Conservation (phyloP, 2,113 vertebrate genomes). For the Narcine bancroftii region DNA sequence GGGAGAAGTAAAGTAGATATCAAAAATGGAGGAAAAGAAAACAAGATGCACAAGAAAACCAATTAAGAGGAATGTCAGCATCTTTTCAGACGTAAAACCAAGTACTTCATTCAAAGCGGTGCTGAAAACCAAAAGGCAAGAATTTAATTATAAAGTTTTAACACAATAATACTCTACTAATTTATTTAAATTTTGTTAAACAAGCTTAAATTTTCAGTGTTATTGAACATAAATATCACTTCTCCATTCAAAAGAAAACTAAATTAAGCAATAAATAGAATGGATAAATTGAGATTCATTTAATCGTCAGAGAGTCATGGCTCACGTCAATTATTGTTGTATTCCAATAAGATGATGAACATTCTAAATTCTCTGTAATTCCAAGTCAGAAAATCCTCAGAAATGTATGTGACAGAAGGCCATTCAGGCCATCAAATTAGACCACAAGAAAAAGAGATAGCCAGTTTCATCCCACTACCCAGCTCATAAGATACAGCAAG, state of each 20-base stretch:
- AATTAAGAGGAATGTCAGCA: slow-evolving; percentile 67
- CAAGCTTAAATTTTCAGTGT: background rate
- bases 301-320: background rate
- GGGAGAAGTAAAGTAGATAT: slow-evolving; percentile 96
- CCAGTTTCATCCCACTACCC: too few relatives aligned
- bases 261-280: background rate
- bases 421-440: too few relatives aligned
- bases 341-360: background rate
- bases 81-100: slow-evolving; percentile 45
- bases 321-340: background rate
- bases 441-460: too few relatives aligned
- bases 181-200: background rate
- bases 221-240: background rate
- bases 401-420: too few relatives aligned
- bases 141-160: background rate
- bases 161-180: background rate
- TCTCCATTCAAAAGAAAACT: background rate
- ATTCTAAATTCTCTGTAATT: background rate
- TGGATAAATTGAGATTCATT: background rate
- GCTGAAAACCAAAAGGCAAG: slow-evolving; percentile 33
- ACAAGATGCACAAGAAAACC: slow-evolving; percentile 78
- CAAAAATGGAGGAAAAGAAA: slow-evolving; percentile 90
- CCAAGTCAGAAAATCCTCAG: too few relatives aligned
- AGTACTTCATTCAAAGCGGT: background rate
- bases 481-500: too few relatives aligned